Conservation (phyloP, 2,113 vertebrate genomes). For the Elanoides forficatus region DNA sequence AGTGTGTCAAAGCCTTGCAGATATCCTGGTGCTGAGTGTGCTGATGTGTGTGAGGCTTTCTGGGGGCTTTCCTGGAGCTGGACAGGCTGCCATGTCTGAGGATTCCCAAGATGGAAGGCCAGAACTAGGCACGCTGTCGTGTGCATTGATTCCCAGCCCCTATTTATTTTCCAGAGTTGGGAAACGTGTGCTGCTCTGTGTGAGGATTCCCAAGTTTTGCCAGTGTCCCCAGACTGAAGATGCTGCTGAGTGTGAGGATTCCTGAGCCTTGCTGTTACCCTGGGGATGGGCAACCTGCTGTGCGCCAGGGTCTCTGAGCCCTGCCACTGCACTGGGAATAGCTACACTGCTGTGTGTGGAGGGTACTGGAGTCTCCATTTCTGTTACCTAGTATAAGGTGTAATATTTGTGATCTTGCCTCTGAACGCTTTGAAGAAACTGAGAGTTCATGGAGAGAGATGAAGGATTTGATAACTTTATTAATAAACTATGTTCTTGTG, state of each 20-base stretch:
- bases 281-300: neutral
- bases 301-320: neutral
- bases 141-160: neutral
- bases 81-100: neutral
- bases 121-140: neutral
- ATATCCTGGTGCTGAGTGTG: neutral
- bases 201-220: neutral
- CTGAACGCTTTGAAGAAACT: too few species aligned
- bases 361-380: neutral
- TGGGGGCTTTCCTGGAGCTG: neutral
- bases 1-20: neutral
- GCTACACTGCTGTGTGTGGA: neutral
- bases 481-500: too few species aligned
- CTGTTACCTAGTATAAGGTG: too few species aligned
- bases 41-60: neutral
- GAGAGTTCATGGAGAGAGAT: too few species aligned
- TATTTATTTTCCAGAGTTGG: neutral
- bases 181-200: neutral
- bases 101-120: neutral
- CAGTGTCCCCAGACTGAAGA: neutral
- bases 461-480: too few species aligned
- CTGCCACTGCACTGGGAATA: neutral
- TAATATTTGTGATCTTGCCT: too few species aligned
- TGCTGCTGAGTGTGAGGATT: neutral
- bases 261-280: neutral